These are phyloP conservation scores for Sinelater perroti DNA, from an alignment of 2,888 invertebrate genomes.

Conservation along the genomic window DNA sequence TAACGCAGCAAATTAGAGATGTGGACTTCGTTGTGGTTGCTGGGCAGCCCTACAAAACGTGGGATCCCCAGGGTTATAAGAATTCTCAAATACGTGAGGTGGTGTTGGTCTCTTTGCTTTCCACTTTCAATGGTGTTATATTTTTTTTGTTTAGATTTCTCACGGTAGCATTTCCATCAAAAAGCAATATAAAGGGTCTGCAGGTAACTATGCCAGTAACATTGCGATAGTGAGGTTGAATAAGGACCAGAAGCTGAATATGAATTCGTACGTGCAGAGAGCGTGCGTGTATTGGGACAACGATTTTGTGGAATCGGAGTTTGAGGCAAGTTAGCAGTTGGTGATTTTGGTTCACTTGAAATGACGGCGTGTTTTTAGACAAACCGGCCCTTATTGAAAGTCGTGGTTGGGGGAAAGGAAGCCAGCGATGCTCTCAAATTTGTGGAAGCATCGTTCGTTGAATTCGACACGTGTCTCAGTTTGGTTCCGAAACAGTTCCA, in stretches of 20 bases:
- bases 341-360: not conserved
- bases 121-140: not conserved
- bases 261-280: not conserved
- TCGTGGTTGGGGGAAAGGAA: not conserved
- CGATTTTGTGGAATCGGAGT: conserved; percentile 1
- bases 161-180: not conserved
- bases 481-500: not conserved
- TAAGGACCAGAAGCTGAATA: not conserved
- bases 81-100: not conserved
- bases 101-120: not conserved
- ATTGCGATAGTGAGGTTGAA: conserved; percentile 16
- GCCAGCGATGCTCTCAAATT: not conserved
- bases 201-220: conserved; percentile 4
- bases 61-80: not conserved
- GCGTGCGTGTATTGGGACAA: conserved; percentile 21
- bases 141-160: conserved; percentile 8
- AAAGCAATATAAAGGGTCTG: conserved; percentile 9
- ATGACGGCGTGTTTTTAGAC: not conserved
- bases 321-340: not conserved
- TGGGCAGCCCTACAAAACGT: not conserved
- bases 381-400: not conserved
- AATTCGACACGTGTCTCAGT: not conserved
- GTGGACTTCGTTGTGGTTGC: not conserved
- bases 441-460: not conserved
- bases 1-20: not conserved